Evolutionary conservation across 2,888 invertebrate genomes (phyloP), one percentile per base, ranked within the genome.

Genomic region (Lycia hirtaria): DNA sequence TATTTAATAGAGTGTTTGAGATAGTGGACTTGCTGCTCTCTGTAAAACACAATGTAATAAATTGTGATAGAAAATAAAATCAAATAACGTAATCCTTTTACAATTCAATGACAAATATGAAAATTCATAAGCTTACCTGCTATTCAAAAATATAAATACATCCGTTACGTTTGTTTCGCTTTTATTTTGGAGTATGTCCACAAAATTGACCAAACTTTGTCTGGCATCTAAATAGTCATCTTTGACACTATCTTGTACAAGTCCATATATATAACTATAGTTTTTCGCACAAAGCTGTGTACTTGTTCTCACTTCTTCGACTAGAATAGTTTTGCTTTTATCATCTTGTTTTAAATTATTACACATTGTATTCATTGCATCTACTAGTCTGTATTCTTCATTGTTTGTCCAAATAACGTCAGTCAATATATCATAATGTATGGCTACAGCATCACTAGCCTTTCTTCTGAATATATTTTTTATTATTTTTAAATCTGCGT

Each of bases 371-470:
- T 76, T 67, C 15, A 90, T 56, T 0, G 78, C 80, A 35, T 83
- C 68, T 0, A 75, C 65, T n/a, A 89, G 58, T 38, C 71, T 78
- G 53, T 78, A 81, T 47, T 76, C 71, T 2, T 76, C 71, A 59
- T 78, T 60, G 45, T 80, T 74, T 35, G 47, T 75, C 78, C 81
- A 80, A 38, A 90, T 12, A 0, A 83, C 47, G 57, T 87, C 78
- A 35, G 88, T 90, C 55, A 92, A 59, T 1, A 85, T 37, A 71
- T 92, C 91, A 56, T 86, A 92, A 73, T 85, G 82, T 55, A 89
- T 67, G 0, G 80, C 79, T 15, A 88, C 63, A 3, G 76, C 72
- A 35, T 91, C 90, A 0, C 75, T 60, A 3, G 89, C 75, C 67
- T 81, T 77, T 48, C 86, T 77, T 68, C 77, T 87, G 43, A 83